phyloP scores from a whole-genome alignment of 2,797 vertebrate genomes.

The Poecilia wingei region DNA sequence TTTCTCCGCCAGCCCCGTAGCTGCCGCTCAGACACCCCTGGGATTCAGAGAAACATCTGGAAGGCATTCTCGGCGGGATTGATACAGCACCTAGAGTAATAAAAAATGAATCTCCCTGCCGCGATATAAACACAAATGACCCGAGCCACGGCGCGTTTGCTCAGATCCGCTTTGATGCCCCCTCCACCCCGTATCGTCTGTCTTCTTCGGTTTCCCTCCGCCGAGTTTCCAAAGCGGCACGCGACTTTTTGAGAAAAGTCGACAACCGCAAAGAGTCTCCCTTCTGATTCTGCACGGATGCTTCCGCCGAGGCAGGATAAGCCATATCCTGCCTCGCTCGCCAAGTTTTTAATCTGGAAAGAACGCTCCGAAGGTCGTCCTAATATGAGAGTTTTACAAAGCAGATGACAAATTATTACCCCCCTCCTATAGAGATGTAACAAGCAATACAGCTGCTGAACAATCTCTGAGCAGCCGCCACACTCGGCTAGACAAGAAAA shows the following conservation, averaged over 20 bases:
- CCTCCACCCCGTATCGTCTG: slow-evolving; percentile 11
- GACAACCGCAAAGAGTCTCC: slow-evolving; percentile 31
- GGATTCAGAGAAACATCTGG: slow-evolving; percentile 80
- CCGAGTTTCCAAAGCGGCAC: slow-evolving; percentile 17
- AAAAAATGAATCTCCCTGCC: slow-evolving; percentile 78
- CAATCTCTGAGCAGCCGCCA: slow-evolving; percentile 49
- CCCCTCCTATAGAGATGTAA: slow-evolving; percentile 45
- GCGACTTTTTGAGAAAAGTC: slow-evolving; percentile 43
- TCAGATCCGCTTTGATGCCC: slow-evolving; percentile 62
- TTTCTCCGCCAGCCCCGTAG: slow-evolving; percentile 65
- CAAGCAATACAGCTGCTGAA: slow-evolving; percentile 53
- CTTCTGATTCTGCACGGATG: slow-evolving; percentile 12
- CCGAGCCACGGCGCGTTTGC: slow-evolving; percentile 62
- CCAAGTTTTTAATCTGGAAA: slow-evolving; percentile 34
- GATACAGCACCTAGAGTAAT: slow-evolving; percentile 75
- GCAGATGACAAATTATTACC: slow-evolving; percentile 49
- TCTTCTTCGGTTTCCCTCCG: slow-evolving; percentile 32
- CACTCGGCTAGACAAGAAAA: slow-evolving; percentile 61
- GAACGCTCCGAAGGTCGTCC: slow-evolving; percentile 49
- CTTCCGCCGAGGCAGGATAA: neutral
- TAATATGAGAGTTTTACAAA: slow-evolving; percentile 45
- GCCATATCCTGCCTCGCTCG: slow-evolving; percentile 14
- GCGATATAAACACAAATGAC: slow-evolving; percentile 77
- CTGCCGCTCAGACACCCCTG: slow-evolving; percentile 71
- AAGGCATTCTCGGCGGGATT: slow-evolving; percentile 74